phyloP scores from a whole-genome alignment of 2,113 vertebrate genomes.

The Hippolais icterina region DNA sequence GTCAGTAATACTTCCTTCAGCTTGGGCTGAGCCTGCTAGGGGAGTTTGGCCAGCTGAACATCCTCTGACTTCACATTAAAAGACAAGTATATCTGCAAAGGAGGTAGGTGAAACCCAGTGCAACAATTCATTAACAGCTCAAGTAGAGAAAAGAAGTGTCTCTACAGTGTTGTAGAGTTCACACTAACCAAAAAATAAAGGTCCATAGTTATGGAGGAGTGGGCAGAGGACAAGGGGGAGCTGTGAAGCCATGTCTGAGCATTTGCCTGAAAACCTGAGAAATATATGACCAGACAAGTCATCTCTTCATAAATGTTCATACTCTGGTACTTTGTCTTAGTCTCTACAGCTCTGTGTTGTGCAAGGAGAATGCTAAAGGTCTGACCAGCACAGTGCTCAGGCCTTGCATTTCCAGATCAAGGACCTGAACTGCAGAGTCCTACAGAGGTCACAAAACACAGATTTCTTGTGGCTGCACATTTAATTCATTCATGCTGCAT shows the following conservation, averaged over 20 bases:
- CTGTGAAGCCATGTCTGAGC: neutral
- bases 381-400: neutral
- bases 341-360: neutral
- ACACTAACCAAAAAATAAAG: neutral
- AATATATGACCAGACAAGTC: neutral
- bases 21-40: neutral
- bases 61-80: neutral
- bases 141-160: neutral
- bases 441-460: neutral
- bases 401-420: neutral
- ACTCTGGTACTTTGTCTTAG: neutral
- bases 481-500: neutral
- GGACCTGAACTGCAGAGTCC: neutral
- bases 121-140: neutral
- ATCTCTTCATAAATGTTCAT: neutral
- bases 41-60: neutral
- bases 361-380: neutral
- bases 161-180: neutral
- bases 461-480: neutral
- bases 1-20: neutral
- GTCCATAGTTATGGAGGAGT: neutral
- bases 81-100: neutral
- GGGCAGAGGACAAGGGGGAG: neutral
- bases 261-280: neutral
- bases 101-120: neutral